Conservation (phyloP, 2,888 invertebrate species). For the Oligia fasciuncula region DNA sequence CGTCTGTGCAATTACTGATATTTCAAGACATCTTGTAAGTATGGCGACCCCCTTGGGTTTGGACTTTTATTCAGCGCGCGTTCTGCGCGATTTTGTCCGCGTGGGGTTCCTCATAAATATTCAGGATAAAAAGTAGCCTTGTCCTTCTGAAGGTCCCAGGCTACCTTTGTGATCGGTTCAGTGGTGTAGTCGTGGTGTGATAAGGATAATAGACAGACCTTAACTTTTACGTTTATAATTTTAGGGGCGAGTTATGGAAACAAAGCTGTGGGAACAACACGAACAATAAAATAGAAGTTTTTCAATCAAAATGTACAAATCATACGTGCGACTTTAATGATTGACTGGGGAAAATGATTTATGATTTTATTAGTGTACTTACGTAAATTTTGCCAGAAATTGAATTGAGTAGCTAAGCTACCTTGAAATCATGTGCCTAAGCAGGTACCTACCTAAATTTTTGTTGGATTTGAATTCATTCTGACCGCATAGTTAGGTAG, state of each 20-base stretch:
- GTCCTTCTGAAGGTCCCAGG: not conserved
- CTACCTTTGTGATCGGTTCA: not conserved
- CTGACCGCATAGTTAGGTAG: not conserved
- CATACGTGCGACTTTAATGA: not conserved
- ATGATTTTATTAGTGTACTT: not conserved
- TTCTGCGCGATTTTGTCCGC: not conserved
- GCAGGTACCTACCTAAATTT: not conserved
- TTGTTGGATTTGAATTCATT: not conserved
- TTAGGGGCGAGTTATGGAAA: not conserved
- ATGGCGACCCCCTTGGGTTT: not conserved
- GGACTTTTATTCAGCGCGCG: not conserved
- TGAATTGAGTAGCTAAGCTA: too few species aligned
- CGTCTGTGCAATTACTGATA: not conserved
- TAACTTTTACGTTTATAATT: not conserved
- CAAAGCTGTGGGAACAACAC: not conserved
- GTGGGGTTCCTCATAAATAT: not conserved
- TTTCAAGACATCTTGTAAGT: not conserved
- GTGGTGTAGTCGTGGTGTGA: not conserved
- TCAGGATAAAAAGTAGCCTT: not conserved
- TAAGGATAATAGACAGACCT: not conserved
- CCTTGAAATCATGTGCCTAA: not conserved
- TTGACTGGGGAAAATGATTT: not conserved
- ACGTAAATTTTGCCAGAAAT: not conserved
- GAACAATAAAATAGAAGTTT: slow-evolving; percentile 1
- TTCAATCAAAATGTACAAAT: not conserved